phyloP scores from a whole-genome alignment of 2,113 vertebrate species.

The Eclectus roratus region DNA sequence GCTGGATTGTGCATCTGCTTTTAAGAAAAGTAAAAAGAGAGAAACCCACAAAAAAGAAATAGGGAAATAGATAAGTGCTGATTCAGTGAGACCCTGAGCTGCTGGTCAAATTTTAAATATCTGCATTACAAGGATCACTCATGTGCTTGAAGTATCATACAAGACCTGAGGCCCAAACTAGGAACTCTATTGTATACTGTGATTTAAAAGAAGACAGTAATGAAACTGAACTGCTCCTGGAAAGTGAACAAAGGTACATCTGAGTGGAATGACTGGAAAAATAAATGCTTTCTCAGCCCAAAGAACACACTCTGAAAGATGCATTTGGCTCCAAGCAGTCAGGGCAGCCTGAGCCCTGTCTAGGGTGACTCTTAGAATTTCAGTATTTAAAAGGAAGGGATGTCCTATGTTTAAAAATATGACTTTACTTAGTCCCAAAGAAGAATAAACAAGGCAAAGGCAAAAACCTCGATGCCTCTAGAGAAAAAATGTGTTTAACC shows the following conservation, averaged over 20 bases:
- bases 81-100: background rate
- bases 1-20: background rate
- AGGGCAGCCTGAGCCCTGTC: conserved; percentile 12
- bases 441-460: conserved; percentile 69
- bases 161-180: background rate
- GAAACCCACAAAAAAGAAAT: background rate
- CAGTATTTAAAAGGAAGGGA: conserved; percentile 15
- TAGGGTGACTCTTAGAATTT: background rate
- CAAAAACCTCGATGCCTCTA: conserved; percentile 51
- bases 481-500: conserved; percentile 58
- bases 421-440: conserved; percentile 47
- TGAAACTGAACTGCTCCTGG: background rate
- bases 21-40: background rate
- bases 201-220: background rate
- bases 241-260: background rate
- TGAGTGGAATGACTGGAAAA: background rate
- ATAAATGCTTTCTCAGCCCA: background rate
- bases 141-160: background rate
- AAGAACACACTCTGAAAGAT: background rate
- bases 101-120: background rate
- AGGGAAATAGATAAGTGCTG: background rate
- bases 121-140: background rate
- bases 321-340: background rate
- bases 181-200: background rate
- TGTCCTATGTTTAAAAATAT: conserved; percentile 61